Conservation (phyloP, 2,797 vertebrate species). For the Peromyscus attwateri region DNA sequence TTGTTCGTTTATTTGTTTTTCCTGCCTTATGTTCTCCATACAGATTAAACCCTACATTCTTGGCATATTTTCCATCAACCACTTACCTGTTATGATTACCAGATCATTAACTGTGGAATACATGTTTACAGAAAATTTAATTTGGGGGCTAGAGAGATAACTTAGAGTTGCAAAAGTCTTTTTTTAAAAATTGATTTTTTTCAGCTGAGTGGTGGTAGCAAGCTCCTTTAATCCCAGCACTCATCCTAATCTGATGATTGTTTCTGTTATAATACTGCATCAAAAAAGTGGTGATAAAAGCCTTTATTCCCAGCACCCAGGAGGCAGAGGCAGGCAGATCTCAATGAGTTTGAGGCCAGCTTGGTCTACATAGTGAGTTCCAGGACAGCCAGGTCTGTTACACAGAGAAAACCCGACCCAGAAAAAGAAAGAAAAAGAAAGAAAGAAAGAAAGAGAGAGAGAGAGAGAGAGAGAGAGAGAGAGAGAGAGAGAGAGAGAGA, state of each 20-base stretch:
- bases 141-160: neutral
- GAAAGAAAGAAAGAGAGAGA: no score
- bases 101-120: slow-evolving; percentile 39
- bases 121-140: slow-evolving; percentile 33
- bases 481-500: no score
- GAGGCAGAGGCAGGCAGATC: neutral
- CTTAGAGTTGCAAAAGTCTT: neutral
- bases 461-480: no score
- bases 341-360: no score
- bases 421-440: no score
- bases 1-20: neutral
- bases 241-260: neutral
- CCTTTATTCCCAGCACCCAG: neutral
- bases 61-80: neutral
- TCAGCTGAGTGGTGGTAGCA: no score
- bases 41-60: neutral
- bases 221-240: no score
- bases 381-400: no score
- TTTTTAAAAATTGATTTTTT: neutral
- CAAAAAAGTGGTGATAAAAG: neutral
- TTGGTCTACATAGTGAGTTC: no score
- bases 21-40: slow-evolving; percentile 1
- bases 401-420: no score
- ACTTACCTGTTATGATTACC: neutral
- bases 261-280: neutral